phyloP scores from a whole-genome alignment of 2,797 vertebrate genomes.

The Thamnophis elegans region DNA sequence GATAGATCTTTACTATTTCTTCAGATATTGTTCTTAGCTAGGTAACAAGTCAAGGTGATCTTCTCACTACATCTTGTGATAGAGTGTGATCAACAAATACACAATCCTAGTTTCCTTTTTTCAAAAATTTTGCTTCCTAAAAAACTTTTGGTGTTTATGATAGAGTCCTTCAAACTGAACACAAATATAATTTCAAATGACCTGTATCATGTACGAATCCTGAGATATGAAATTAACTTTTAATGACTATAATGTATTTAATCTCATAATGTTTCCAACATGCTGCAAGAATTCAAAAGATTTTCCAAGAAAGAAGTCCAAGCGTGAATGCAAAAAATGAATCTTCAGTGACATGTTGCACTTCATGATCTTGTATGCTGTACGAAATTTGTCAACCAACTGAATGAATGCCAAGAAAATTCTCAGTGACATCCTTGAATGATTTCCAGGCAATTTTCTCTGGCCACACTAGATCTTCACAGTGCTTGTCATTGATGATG shows the following conservation, averaged over 20 bases:
- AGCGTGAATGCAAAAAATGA: not conserved
- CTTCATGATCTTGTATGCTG: not conserved
- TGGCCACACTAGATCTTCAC: not conserved
- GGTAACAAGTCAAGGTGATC: not conserved
- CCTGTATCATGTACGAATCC: not conserved
- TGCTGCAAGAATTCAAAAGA: not conserved
- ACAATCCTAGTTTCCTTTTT: not conserved
- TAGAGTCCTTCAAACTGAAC: not conserved
- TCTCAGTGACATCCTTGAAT: not conserved
- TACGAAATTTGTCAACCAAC: not conserved
- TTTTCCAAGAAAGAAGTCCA: not conserved
- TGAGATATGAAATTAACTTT: not conserved
- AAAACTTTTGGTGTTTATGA: not conserved
- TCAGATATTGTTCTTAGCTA: constrained; percentile 10
- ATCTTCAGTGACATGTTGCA: not conserved
- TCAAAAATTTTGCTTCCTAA: not conserved
- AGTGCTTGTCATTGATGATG: not conserved
- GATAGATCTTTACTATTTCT: not conserved
- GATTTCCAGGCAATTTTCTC: not conserved
- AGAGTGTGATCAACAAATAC: not conserved
- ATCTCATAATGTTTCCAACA: not conserved
- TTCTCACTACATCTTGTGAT: not conserved
- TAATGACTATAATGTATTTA: not conserved
- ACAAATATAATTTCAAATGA: not conserved
- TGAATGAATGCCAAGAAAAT: not conserved